phyloP scores from a whole-genome alignment of 2,888 invertebrate genomes.

The Sthenelais limicola region DNA sequence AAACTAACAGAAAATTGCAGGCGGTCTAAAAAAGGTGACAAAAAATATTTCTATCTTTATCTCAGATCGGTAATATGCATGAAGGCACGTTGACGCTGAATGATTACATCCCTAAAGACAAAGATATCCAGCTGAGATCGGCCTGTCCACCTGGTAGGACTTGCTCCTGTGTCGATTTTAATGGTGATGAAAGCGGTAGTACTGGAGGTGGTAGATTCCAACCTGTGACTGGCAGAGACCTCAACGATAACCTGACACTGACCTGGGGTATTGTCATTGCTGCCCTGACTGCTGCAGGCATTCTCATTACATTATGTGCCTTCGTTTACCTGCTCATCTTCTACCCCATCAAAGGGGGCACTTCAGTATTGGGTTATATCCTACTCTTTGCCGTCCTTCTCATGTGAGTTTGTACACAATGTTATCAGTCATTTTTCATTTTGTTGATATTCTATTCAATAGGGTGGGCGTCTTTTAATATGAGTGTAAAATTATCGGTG shows the following conservation, averaged over 20 bases:
- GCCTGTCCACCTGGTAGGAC: neutral
- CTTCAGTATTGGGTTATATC: constrained; percentile 72
- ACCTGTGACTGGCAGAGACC: constrained; percentile 51
- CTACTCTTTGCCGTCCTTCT: constrained; percentile 72
- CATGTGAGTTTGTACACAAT: constrained; percentile 55
- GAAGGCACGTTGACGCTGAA: too few species aligned
- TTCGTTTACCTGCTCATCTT: constrained; percentile 71
- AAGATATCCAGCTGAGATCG: neutral
- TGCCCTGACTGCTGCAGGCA: constrained; percentile 70
- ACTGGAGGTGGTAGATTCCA: constrained; percentile 48
- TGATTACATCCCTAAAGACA: too few species aligned
- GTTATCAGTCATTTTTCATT: too few species aligned
- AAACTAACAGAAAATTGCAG: too few species aligned
- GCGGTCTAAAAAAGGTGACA: too few species aligned
- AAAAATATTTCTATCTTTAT: too few species aligned
- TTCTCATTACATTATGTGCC: constrained; percentile 68
- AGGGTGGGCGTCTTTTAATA: too few species aligned
- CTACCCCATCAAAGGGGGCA: constrained; percentile 71
- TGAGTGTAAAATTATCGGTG: too few species aligned
- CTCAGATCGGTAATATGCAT: too few species aligned
- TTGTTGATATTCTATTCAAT: too few species aligned
- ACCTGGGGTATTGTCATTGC: constrained; percentile 71
- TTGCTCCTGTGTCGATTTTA: constrained; percentile 1
- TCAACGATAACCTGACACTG: constrained; percentile 64
- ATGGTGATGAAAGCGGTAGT: neutral